These are phyloP conservation scores for Arremon aurantiirostris DNA, from an alignment of 2,797 vertebrate species.

Conservation along the genomic window DNA sequence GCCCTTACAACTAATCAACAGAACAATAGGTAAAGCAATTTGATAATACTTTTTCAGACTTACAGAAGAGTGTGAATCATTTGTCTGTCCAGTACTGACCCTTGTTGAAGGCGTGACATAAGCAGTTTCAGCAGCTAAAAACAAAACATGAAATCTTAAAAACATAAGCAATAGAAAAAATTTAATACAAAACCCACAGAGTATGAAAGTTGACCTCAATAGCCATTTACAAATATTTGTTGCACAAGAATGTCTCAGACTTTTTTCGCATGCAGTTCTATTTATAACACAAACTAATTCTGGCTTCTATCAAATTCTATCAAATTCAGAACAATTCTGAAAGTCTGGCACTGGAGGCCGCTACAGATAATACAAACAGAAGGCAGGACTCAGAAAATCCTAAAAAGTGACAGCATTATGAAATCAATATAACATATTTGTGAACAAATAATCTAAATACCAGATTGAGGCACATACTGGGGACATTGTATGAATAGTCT, in stretches of 20 bases:
- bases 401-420: not conserved
- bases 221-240: not conserved
- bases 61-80: conserved; percentile 69
- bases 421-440: not conserved
- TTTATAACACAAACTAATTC: not conserved
- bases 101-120: conserved; percentile 51
- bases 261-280: conserved; percentile 9
- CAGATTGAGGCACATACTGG: not conserved
- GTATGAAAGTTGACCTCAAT: not conserved
- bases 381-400: not conserved
- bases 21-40: not conserved
- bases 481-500: not conserved
- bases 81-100: conserved; percentile 63
- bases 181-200: not conserved
- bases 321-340: not conserved
- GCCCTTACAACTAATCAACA: not conserved
- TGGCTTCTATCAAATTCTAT: not conserved
- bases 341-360: not conserved
- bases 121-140: conserved; percentile 71
- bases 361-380: not conserved
- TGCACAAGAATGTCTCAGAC: not conserved
- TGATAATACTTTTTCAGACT: conserved; percentile 56
- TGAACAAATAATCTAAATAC: not conserved
- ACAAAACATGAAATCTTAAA: conserved; percentile 24
- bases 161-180: not conserved